Conservation (phyloP, 23 tunicate genomes). For the Trididemnum nubilum region DNA sequence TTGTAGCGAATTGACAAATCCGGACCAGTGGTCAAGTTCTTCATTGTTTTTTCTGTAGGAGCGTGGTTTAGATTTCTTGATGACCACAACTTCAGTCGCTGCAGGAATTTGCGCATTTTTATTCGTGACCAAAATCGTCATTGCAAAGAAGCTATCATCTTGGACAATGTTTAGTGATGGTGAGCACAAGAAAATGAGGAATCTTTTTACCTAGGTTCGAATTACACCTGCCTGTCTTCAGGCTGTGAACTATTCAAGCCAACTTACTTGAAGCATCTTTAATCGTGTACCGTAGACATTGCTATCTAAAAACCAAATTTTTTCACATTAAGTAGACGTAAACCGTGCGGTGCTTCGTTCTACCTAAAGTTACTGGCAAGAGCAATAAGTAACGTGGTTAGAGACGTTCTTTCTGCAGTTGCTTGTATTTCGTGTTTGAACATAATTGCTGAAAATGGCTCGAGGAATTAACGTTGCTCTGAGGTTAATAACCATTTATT, state of each 20-base stretch:
- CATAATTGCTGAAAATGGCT: too few relatives aligned
- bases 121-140: constrained; percentile 14
- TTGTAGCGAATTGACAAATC: too few relatives aligned
- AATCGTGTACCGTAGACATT: background rate
- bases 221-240: background rate
- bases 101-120: constrained; percentile 18
- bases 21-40: too few relatives aligned
- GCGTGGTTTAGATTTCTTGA: constrained; percentile 24
- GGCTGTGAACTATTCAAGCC: background rate
- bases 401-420: too few relatives aligned
- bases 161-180: constrained; percentile 79
- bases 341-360: too few relatives aligned
- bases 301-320: too few relatives aligned
- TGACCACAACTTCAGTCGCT: constrained; percentile 45
- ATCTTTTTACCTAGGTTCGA: background rate
- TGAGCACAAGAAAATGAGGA: background rate
- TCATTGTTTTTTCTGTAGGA: constrained; percentile 43
- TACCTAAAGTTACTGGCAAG: too few relatives aligned
- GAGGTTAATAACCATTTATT: too few relatives aligned
- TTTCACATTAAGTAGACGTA: too few relatives aligned
- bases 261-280: background rate
- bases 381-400: too few relatives aligned
- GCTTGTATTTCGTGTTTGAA: too few relatives aligned
- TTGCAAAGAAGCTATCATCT: constrained; percentile 52
- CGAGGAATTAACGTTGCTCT: too few relatives aligned